Conservation (phyloP, 2,113 vertebrate genomes). For the Chlorocebus sabaeus region DNA sequence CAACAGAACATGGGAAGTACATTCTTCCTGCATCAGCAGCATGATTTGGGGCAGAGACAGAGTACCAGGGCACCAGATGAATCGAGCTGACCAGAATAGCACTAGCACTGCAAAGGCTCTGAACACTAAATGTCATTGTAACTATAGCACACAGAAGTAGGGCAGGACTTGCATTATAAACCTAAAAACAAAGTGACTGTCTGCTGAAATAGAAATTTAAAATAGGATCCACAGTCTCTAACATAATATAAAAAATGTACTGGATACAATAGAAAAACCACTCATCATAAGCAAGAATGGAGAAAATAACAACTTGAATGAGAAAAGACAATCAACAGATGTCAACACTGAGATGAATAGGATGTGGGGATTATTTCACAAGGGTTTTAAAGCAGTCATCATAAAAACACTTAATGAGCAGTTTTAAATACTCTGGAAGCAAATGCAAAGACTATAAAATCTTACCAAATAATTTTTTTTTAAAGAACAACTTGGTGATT, state of each 20-base stretch:
- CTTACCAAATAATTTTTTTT: neutral
- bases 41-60: neutral
- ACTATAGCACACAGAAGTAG: neutral
- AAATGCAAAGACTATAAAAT: neutral
- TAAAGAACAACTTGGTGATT: neutral
- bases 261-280: neutral
- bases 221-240: neutral
- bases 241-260: neutral
- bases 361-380: neutral
- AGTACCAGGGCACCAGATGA: neutral
- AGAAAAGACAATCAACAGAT: neutral
- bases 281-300: neutral
- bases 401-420: neutral
- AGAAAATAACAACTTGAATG: neutral
- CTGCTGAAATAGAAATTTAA: neutral
- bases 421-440: neutral
- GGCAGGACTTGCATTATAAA: neutral
- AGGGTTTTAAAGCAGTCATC: neutral
- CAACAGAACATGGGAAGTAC: neutral
- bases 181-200: neutral
- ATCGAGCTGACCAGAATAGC: neutral
- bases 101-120: neutral
- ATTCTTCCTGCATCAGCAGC: neutral
- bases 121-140: neutral
- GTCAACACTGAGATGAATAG: neutral